These are phyloP conservation scores for Erannis defoliaria DNA, from an alignment of 2,888 invertebrate genomes.

Conservation along the genomic window DNA sequence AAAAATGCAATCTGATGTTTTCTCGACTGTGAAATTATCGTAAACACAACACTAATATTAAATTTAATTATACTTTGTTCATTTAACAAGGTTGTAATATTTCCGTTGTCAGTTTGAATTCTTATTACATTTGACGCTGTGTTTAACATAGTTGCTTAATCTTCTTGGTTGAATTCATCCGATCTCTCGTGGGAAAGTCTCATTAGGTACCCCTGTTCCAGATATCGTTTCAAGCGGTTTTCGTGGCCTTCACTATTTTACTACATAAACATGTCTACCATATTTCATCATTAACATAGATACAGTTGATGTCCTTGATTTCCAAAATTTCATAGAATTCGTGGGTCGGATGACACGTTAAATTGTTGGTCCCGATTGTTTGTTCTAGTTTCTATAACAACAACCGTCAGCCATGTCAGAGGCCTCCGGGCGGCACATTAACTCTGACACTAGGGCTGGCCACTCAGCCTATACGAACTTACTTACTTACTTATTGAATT, in stretches of 20 bases:
- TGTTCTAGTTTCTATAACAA: too few species aligned
- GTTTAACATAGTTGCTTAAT: slow-evolving; percentile 41
- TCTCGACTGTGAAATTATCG: slow-evolving; percentile 27
- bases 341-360: too few species aligned
- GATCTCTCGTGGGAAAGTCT: slow-evolving; percentile 52
- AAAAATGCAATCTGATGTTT: slow-evolving; percentile 36
- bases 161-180: slow-evolving; percentile 37
- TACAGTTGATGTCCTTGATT: slow-evolving; percentile 15
- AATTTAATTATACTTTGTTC: slow-evolving; percentile 24
- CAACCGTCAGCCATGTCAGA: too few species aligned
- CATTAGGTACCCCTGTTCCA: not conserved
- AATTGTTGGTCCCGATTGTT: too few species aligned
- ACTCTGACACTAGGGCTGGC: too few species aligned
- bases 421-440: too few species aligned
- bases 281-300: slow-evolving; percentile 13
- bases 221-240: slow-evolving; percentile 18
- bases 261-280: slow-evolving; percentile 4
- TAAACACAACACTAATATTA: slow-evolving; percentile 31
- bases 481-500: too few species aligned
- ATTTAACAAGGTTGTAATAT: slow-evolving; percentile 29
- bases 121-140: slow-evolving; percentile 7
- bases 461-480: too few species aligned
- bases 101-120: slow-evolving; percentile 23
- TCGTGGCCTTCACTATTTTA: slow-evolving; percentile 34
- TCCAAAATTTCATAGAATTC: not conserved